A percentile compares a stretch with the other conserved stretches of the same genome.
These are phyloP conservation scores for Mimachlamys varia DNA, from an alignment of 2,888 invertebrate species.

Conservation along the genomic window DNA sequence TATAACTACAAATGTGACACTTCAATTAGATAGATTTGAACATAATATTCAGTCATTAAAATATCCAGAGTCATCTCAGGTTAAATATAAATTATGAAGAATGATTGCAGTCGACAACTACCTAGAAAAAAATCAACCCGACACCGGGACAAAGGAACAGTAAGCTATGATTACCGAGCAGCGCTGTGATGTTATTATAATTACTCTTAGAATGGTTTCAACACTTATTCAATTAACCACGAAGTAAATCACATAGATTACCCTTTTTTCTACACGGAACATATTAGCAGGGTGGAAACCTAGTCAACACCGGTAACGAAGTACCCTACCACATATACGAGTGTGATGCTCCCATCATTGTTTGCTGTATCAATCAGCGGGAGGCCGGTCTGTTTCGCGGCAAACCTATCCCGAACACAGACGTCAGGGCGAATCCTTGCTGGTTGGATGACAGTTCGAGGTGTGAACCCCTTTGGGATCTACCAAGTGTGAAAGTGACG, in stretches of 20 bases:
- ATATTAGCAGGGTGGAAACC: not conserved
- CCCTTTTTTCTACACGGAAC: not conserved
- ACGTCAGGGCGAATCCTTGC: not conserved
- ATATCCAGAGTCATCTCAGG: too few relatives aligned
- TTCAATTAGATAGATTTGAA: too few relatives aligned
- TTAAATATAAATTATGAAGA: too few relatives aligned
- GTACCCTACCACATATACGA: not conserved
- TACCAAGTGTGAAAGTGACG: not conserved
- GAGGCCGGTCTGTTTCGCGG: not conserved
- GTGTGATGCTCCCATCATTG: conserved; percentile 22
- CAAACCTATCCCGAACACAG: conserved; percentile 20
- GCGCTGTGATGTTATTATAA: too few relatives aligned
- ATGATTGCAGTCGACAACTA: too few relatives aligned
- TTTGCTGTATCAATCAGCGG: conserved; percentile 27
- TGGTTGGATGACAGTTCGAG: conserved; percentile 29
- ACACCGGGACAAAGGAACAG: too few relatives aligned
- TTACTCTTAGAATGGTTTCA: too few relatives aligned
- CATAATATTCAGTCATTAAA: too few relatives aligned
- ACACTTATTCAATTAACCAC: too few relatives aligned
- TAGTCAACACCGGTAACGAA: not conserved
- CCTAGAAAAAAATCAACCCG: too few relatives aligned
- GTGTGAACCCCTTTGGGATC: not conserved
- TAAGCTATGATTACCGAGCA: too few relatives aligned
- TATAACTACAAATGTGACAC: too few relatives aligned
- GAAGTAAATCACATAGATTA: not conserved